Evolutionary conservation across 2,113 vertebrate species (phyloP).

Genomic region (Tonatia bakeri): DNA sequence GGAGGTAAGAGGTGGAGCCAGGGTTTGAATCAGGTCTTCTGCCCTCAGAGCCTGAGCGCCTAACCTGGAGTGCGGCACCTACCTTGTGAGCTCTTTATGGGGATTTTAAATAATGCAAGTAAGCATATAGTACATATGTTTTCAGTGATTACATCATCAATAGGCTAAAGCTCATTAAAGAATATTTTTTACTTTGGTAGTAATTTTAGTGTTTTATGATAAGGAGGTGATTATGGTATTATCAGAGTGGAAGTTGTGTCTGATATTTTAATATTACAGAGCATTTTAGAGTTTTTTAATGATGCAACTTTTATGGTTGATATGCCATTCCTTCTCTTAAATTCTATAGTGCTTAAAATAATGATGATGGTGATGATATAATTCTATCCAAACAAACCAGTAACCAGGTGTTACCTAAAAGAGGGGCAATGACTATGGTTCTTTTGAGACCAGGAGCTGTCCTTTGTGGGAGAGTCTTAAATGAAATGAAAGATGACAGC

Average conservation of each 20-base stretch:
- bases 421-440: neutral
- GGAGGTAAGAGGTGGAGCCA: neutral
- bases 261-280: neutral
- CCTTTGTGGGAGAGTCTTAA: neutral
- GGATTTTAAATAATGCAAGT: neutral
- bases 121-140: neutral
- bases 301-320: neutral
- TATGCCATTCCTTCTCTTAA: neutral
- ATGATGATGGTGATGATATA: neutral
- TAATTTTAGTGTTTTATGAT: conserved; percentile 6
- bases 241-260: neutral
- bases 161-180: conserved; percentile 8
- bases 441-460: neutral
- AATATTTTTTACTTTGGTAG: neutral
- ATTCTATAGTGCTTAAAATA: conserved; percentile 35
- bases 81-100: neutral
- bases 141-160: neutral
- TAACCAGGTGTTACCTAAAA: neutral
- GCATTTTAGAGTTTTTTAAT: neutral
- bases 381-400: neutral
- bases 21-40: neutral
- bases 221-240: neutral
- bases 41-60: neutral
- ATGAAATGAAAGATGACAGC: neutral
- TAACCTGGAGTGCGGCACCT: neutral